A percentile compares a stretch with the other conserved stretches of the same genome.
These are phyloP conservation scores for Aromia moschata DNA, from an alignment of 2,888 invertebrate species.

Conservation along the genomic window DNA sequence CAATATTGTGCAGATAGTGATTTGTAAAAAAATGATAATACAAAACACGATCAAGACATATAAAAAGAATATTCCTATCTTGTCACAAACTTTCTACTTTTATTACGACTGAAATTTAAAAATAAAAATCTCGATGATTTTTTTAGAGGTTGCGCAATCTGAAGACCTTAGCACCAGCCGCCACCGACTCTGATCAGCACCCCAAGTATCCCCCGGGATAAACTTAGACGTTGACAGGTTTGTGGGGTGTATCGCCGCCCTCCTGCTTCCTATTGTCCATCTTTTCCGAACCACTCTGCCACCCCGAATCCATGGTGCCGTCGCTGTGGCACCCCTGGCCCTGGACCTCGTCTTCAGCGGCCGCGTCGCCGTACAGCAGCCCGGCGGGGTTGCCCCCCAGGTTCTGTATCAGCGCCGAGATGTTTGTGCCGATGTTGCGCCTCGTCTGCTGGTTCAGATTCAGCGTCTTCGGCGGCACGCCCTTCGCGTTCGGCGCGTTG, in stretches of 20 bases:
- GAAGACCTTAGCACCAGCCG: no score
- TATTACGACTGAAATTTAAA: no score
- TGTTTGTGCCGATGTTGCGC: constrained; percentile 62
- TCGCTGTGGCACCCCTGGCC: constrained; percentile 61
- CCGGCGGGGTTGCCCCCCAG: constrained; percentile 63
- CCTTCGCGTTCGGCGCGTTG: constrained; percentile 50
- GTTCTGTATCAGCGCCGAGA: constrained; percentile 64
- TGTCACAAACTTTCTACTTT: no score
- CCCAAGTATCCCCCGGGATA: no score
- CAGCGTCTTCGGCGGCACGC: constrained; percentile 55
- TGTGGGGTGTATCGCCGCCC: constrained; percentile 46
- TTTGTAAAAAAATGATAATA: no score
- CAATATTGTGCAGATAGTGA: no score
- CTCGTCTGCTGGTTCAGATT: constrained; percentile 49
- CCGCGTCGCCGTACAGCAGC: constrained; percentile 60
- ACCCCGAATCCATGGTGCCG: constrained; percentile 73
- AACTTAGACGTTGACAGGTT: constrained; percentile 56
- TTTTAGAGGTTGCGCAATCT: no score
- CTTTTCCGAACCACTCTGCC: constrained; percentile 75
- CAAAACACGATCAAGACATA: no score
- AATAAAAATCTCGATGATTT: no score
- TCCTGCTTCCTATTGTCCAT: constrained; percentile 59
- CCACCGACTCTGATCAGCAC: no score
- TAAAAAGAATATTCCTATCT: no score
- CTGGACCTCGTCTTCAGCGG: constrained; percentile 56